phyloP scores from a whole-genome alignment of 2,797 vertebrate species.

The Rhabdomys pumilio region DNA sequence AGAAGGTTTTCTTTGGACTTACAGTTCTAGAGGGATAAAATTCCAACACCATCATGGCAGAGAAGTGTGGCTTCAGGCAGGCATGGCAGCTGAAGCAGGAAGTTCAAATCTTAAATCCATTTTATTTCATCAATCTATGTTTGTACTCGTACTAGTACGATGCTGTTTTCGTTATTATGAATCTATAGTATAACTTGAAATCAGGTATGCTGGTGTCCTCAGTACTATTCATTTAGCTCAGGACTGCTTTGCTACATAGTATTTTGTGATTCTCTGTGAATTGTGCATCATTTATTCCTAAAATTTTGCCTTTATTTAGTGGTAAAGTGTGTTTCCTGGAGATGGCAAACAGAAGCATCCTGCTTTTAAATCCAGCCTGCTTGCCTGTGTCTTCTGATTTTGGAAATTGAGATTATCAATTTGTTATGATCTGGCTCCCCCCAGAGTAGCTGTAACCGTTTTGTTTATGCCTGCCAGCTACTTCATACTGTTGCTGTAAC shows the following conservation, averaged over 20 bases:
- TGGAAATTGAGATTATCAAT: not conserved
- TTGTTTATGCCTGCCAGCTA: not conserved
- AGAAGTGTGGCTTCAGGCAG: not conserved
- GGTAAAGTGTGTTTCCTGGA: not conserved
- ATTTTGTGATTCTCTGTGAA: not conserved
- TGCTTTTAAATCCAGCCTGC: not conserved
- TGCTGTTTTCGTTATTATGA: not conserved
- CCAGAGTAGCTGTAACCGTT: not conserved
- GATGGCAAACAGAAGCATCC: not conserved
- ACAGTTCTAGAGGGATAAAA: not conserved
- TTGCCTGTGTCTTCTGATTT: not conserved
- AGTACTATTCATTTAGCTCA: not conserved
- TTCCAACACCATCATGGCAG: not conserved
- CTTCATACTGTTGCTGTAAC: not conserved
- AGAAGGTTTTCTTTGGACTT: not conserved
- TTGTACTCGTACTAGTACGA: not conserved
- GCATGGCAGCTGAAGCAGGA: not conserved
- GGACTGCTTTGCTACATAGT: not conserved
- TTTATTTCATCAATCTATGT: not conserved
- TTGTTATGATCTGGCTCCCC: not conserved
- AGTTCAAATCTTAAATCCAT: not conserved
- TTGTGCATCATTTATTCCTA: not conserved
- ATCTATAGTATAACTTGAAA: not conserved
- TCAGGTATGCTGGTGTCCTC: not conserved
- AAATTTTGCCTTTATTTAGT: not conserved